phyloP scores from a whole-genome alignment of 1,140 invertebrate genomes.

The Trichomalopsis sarcophagae region DNA sequence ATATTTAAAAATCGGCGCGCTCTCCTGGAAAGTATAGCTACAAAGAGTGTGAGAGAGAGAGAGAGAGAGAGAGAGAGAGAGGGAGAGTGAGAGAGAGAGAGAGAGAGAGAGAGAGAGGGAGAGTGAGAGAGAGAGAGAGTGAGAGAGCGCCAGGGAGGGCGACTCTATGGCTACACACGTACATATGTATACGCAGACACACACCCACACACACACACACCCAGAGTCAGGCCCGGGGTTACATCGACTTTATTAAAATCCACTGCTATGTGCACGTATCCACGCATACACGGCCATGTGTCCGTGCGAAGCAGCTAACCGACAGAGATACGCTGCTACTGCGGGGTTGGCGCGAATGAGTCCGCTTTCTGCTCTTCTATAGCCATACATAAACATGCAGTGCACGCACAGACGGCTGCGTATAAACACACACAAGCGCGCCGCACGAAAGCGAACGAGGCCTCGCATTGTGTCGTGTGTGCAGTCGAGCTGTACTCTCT shows the following conservation, averaged over 20 bases:
- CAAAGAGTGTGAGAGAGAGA: slow-evolving; percentile 71
- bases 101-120: slow-evolving; percentile 69
- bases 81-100: slow-evolving; percentile 67
- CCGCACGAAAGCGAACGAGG: neutral
- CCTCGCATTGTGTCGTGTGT: slow-evolving; percentile 34
- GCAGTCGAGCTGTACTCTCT: neutral
- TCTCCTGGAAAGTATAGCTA: slow-evolving; percentile 73
- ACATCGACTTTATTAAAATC: slow-evolving; percentile 75
- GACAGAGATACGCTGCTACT: slow-evolving; percentile 55
- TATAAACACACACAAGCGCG: neutral
- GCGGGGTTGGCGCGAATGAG: neutral
- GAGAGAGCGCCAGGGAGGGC: slow-evolving; percentile 49
- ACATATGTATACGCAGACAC: neutral
- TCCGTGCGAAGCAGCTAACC: slow-evolving; percentile 59
- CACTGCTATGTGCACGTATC: slow-evolving; percentile 34
- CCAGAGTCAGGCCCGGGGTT: slow-evolving; percentile 51
- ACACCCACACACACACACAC: neutral
- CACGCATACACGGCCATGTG: slow-evolving; percentile 45
- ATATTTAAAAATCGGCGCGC: slow-evolving; percentile 75
- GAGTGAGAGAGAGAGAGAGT: slow-evolving; percentile 69
- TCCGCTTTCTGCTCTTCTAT: neutral
- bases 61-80: neutral
- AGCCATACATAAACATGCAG: neutral
- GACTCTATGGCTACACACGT: neutral
- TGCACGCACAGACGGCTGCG: neutral